A percentile compares a stretch with the other conserved stretches of the same genome.
Conservation (phyloP, 2,797 vertebrate genomes). For the Oceanodroma leucorhoa region DNA sequence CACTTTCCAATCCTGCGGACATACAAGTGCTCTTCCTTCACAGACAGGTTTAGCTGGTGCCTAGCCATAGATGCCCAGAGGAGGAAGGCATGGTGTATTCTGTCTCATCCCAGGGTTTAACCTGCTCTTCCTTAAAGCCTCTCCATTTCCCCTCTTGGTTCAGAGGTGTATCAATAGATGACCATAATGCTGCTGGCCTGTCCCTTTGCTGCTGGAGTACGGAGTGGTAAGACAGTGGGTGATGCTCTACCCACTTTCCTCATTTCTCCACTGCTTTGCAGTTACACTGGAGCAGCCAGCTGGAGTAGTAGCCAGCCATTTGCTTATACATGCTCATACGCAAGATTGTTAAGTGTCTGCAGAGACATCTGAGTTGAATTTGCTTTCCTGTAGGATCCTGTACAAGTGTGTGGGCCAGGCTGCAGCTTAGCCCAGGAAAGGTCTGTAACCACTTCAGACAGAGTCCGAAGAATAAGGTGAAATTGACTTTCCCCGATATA, state of each 20-base stretch:
- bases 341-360: neutral
- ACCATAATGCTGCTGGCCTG: neutral
- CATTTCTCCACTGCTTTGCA: neutral
- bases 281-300: neutral
- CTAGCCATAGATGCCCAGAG: neutral
- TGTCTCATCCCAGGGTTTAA: neutral
- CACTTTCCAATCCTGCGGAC: neutral
- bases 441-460: neutral
- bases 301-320: neutral
- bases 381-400: neutral
- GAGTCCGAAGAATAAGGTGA: neutral
- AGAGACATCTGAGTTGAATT: neutral
- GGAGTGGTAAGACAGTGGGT: neutral
- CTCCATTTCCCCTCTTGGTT: neutral
- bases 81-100: neutral
- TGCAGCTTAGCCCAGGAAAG: neutral
- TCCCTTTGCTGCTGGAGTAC: neutral
- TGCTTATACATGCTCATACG: neutral
- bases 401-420: fast-evolving
- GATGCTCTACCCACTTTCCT: neutral
- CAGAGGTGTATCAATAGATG: neutral
- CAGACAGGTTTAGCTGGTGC: neutral
- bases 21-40: neutral
- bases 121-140: neutral
- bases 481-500: neutral